Conservation (phyloP, 1,140 invertebrate genomes). For the Caenorhabditis tropicalis region DNA sequence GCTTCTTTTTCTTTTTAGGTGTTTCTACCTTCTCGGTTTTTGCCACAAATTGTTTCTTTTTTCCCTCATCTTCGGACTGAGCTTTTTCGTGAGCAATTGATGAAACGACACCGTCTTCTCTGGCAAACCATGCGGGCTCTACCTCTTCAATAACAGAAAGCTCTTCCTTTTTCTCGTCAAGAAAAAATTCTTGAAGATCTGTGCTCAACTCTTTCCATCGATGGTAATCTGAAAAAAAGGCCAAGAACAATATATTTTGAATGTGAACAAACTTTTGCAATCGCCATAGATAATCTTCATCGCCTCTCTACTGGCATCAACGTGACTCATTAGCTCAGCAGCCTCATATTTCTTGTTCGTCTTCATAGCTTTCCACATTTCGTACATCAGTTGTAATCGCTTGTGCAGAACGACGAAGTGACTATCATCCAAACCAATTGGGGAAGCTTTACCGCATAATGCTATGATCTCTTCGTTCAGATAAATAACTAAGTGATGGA, state of each 20-base stretch:
- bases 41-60: conserved; percentile 15
- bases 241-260: background rate
- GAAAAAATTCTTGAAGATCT: background rate
- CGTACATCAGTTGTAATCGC: background rate
- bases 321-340: background rate
- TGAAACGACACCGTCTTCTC: conserved; percentile 13
- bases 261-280: background rate
- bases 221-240: background rate
- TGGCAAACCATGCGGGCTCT: background rate
- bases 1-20: conserved; percentile 33
- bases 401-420: background rate
- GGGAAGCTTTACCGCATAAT: background rate
- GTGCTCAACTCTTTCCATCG: background rate
- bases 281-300: background rate
- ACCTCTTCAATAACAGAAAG: background rate
- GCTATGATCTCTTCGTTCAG: conserved; percentile 27
- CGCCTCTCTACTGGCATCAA: conserved; percentile 2
- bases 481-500: background rate
- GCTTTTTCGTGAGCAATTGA: conserved; percentile 32
- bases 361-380: background rate
- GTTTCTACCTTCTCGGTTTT: conserved; percentile 19
- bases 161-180: conserved; percentile 5
- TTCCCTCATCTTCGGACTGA: background rate
- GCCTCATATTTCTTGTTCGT: background rate
- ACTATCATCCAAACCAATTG: background rate